phyloP scores from a whole-genome alignment of 2,113 vertebrate species.

The Eudyptes chrysolophus region DNA sequence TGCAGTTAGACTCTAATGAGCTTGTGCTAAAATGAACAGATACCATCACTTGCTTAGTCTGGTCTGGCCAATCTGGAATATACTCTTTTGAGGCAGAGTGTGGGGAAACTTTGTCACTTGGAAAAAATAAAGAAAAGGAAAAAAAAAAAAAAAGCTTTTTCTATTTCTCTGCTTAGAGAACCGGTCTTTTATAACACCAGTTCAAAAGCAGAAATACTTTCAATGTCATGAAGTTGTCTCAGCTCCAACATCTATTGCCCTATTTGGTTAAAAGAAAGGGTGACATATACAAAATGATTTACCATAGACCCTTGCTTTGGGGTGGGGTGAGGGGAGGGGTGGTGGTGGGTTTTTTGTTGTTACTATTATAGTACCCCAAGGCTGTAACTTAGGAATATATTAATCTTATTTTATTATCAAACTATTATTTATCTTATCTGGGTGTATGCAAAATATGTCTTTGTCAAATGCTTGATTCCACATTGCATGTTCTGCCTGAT shows the following conservation, averaged over 20 bases:
- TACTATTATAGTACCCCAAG: not conserved
- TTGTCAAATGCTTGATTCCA: not conserved
- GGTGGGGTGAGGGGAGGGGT: accelerated
- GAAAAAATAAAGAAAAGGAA: not conserved
- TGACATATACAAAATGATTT: not conserved
- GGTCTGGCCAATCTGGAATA: not conserved
- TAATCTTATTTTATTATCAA: not conserved
- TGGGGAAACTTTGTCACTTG: not conserved
- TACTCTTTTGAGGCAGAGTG: not conserved
- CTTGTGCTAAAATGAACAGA: not conserved
- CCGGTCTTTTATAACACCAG: not conserved
- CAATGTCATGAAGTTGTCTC: not conserved
- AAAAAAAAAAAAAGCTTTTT: not conserved
- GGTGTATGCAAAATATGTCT: accelerated
- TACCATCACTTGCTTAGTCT: not conserved
- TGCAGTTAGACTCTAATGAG: not conserved
- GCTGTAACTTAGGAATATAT: not conserved
- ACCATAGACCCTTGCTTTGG: not conserved
- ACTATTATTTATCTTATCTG: not conserved
- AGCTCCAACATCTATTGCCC: not conserved
- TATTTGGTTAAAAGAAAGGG: not conserved
- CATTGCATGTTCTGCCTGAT: not conserved
- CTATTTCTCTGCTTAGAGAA: not conserved
- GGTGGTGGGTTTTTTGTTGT: accelerated
- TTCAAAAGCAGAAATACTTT: not conserved